Conservation (phyloP, 30 jellyfish, hydroid and myxozoan species). For the Pelagia noctiluca region DNA sequence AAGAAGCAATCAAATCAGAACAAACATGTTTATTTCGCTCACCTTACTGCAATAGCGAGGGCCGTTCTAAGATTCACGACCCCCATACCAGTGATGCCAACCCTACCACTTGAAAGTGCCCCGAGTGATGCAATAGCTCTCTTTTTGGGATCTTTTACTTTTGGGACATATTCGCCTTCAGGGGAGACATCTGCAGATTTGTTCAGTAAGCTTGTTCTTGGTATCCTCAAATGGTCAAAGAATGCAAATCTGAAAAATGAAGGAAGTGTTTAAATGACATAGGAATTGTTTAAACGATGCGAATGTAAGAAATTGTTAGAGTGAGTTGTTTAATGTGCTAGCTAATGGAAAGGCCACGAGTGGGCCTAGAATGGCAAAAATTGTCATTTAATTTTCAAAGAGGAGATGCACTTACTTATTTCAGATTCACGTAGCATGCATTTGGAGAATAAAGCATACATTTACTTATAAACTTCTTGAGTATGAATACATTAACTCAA, state of each 20-base stretch:
- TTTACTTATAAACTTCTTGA: too few species aligned
- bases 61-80: slow-evolving; percentile 64
- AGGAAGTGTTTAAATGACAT: too few species aligned
- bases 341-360: too few species aligned
- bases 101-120: slow-evolving; percentile 94
- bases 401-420: too few species aligned
- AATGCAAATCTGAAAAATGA: slow-evolving; percentile 61
- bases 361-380: too few species aligned
- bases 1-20: neutral
- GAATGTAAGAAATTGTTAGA: too few species aligned
- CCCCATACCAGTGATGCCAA: slow-evolving; percentile 80
- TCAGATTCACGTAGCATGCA: too few species aligned
- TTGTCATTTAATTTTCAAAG: too few species aligned
- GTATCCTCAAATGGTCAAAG: slow-evolving; percentile 90
- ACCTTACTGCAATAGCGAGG: slow-evolving; percentile 92
- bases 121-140: slow-evolving; percentile 97
- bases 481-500: too few species aligned
- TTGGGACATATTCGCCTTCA: slow-evolving; percentile 87
- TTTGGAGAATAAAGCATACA: too few species aligned
- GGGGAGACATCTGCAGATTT: slow-evolving; percentile 95
- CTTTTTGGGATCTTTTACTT: slow-evolving; percentile 73
- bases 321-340: too few species aligned
- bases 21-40: neutral
- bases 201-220: slow-evolving; percentile 79
- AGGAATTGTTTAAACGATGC: too few species aligned